These are phyloP conservation scores for Nyctereutes procyonoides DNA, from an alignment of 2,113 vertebrate genomes.

Conservation along the genomic window DNA sequence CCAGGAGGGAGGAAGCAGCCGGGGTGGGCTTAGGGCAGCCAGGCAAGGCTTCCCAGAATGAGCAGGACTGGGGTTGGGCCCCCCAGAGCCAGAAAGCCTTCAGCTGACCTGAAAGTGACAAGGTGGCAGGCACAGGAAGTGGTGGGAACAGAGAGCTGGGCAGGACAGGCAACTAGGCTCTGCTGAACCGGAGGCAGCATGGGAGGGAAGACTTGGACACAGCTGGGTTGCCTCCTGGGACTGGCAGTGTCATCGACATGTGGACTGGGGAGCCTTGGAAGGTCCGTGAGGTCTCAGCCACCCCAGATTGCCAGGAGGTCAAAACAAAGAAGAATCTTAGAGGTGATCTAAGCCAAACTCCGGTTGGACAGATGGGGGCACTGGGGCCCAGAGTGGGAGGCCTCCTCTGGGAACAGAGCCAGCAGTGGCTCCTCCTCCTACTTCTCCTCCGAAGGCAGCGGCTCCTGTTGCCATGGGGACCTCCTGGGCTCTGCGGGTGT, in stretches of 20 bases:
- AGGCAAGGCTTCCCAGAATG: neutral
- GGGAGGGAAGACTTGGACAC: neutral
- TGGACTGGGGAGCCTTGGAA: neutral
- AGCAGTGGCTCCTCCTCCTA: constrained; percentile 76
- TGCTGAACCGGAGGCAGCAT: neutral
- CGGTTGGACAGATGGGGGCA: constrained; percentile 69
- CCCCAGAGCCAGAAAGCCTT: constrained; percentile 1
- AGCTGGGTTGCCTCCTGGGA: neutral
- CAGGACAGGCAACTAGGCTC: neutral
- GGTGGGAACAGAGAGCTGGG: neutral
- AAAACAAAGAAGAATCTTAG: constrained; percentile 54
- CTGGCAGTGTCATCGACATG: neutral
- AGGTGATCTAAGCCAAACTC: constrained; percentile 63
- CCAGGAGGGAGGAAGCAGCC: constrained; percentile 9
- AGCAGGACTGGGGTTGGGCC: neutral
- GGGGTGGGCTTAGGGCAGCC: neutral
- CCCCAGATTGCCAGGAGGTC: constrained; percentile 47
- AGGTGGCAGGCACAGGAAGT: constrained; percentile 48
- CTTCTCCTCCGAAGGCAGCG: constrained; percentile 63
- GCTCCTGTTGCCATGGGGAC: constrained; percentile 79
- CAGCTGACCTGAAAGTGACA: neutral
- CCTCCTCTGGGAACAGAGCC: constrained; percentile 74
- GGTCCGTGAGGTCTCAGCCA: neutral
- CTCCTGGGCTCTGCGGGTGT: constrained; percentile 68
- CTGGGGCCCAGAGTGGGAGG: constrained; percentile 77